These are phyloP conservation scores for Zaprionus inermis DNA, from an alignment of 1,140 invertebrate genomes.

Conservation along the genomic window DNA sequence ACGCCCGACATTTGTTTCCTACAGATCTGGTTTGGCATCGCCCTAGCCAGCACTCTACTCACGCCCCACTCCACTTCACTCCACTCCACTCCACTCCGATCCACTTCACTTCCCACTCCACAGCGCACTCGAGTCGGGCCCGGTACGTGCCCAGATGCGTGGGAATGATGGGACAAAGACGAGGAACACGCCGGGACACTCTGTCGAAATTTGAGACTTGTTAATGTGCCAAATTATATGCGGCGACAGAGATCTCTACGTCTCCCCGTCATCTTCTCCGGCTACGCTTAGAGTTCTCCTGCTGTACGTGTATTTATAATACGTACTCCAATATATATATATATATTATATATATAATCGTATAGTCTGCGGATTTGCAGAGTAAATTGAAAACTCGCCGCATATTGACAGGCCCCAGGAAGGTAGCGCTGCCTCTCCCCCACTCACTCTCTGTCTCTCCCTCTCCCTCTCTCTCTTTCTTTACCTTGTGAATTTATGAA, in stretches of 20 bases:
- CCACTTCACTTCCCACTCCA: not conserved
- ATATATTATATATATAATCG: too few relatives aligned
- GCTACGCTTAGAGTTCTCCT: not conserved
- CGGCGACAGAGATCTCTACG: slow-evolving; percentile 55
- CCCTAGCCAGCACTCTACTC: slow-evolving; percentile 29
- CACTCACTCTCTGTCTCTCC: not conserved
- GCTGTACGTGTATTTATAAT: not conserved
- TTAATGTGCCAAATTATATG: slow-evolving; percentile 74
- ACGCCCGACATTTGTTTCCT: slow-evolving; percentile 76
- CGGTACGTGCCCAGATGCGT: slow-evolving; percentile 81
- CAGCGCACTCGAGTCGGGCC: slow-evolving; percentile 48
- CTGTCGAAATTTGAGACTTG: slow-evolving; percentile 72
- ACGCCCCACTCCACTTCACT: slow-evolving; percentile 24
- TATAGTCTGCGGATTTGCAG: not conserved
- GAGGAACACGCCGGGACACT: not conserved
- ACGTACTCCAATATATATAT: not conserved
- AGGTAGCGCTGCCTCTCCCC: not conserved
- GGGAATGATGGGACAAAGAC: slow-evolving; percentile 69
- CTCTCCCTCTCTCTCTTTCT: not conserved
- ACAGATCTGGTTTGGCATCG: slow-evolving; percentile 30
- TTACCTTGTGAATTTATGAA: slow-evolving; percentile 73
- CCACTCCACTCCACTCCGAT: slow-evolving; percentile 1
- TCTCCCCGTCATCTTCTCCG: not conserved
- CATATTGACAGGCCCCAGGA: slow-evolving; percentile 28
- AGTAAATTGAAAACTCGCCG: slow-evolving; percentile 60